These are phyloP conservation scores for Cottus gobio DNA, from an alignment of 2,113 vertebrate species.

Conservation along the genomic window DNA sequence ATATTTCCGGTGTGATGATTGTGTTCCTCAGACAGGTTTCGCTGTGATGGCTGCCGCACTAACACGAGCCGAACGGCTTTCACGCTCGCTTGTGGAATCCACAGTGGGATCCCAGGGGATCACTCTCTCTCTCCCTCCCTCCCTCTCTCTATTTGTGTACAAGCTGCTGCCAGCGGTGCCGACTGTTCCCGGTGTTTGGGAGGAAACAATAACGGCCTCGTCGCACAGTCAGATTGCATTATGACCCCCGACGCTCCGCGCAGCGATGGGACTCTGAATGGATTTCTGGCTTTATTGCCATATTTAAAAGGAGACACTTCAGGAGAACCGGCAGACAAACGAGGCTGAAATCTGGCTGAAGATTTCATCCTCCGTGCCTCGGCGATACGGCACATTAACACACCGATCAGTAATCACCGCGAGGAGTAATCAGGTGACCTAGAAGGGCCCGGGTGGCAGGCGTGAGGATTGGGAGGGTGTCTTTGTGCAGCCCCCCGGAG, in stretches of 20 bases:
- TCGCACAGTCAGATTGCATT: slow-evolving; percentile 76
- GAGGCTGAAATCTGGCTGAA: slow-evolving; percentile 55
- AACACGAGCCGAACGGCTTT: slow-evolving; percentile 51
- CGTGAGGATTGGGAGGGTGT: slow-evolving; percentile 49
- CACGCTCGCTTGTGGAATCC: slow-evolving; percentile 59
- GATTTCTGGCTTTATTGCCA: slow-evolving; percentile 42
- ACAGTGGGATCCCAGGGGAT: slow-evolving; percentile 71
- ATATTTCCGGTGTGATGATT: slow-evolving; percentile 49
- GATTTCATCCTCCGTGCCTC: slow-evolving; percentile 21
- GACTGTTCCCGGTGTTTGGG: slow-evolving; percentile 72
- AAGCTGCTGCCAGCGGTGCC: slow-evolving; percentile 65
- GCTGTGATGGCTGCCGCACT: slow-evolving; percentile 43
- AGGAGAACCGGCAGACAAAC: slow-evolving; percentile 58
- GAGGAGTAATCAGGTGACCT: slow-evolving; percentile 72
- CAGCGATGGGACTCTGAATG: slow-evolving; percentile 26
- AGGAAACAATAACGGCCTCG: slow-evolving; percentile 74
- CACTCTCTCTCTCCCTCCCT: slow-evolving; percentile 46
- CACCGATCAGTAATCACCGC: slow-evolving; percentile 64
- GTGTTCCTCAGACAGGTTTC: slow-evolving; percentile 59
- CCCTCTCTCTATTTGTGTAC: slow-evolving; percentile 63
- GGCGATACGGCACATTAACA: slow-evolving; percentile 56
- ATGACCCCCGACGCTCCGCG: slow-evolving; percentile 49
- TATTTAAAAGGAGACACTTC: slow-evolving; percentile 48
- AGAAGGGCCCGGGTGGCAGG: slow-evolving; percentile 54
- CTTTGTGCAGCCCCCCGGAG: slow-evolving; percentile 61